Base-by-base conservation (phyloP, 2,797 vertebrate genomes). In the Picus viridis region DNA sequence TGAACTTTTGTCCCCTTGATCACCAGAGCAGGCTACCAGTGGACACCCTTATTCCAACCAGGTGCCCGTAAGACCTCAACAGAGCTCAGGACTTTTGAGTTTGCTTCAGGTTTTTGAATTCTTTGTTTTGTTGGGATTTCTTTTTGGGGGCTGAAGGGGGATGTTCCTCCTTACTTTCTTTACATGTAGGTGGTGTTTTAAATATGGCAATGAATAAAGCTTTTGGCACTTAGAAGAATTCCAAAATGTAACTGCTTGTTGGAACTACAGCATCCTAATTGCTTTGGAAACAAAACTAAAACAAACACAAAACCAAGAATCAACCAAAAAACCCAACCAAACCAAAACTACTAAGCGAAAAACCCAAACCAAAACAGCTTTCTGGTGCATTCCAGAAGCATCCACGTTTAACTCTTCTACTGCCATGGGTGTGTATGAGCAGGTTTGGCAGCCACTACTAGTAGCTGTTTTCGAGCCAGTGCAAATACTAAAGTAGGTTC, bases 1-100 rank as follows among this genome's bases (percentile, higher is more conserved):
- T 29, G 12, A 29, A 64, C 27, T 43, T 43, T 22, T 16, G 0
- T 1, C 16, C 4, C 0, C 2, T 8, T 7, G 4, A 18, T 7
- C 19, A 64, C 2, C 29, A 5, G 39, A 30, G 61, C 13, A 7
- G 16, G 18, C 15, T n/a, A 45, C 29, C 23, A 29, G n/a, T 51
- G 45, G 29, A 4, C 45, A 12, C 24, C 8, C 41, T 53, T 62
- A 23, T 72, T 72, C 76, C 76, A 56, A 22, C 29, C 5, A 1
- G 7, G 27, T 16, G 7, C 39, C 72, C 11, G 3, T 12, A 16
- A 23, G 20, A 18, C 23, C 41, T 51, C 54, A 41, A 5, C 7
- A 16, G 15, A 56, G 32, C 19, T 64, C 7, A 4, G 41, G 8
- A 20, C 20, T 27, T 56, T 51, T 68, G 59, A 13, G 61, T 61